phyloP scores from a whole-genome alignment of 1,140 invertebrate genomes.

The Holotrichia oblita region DNA sequence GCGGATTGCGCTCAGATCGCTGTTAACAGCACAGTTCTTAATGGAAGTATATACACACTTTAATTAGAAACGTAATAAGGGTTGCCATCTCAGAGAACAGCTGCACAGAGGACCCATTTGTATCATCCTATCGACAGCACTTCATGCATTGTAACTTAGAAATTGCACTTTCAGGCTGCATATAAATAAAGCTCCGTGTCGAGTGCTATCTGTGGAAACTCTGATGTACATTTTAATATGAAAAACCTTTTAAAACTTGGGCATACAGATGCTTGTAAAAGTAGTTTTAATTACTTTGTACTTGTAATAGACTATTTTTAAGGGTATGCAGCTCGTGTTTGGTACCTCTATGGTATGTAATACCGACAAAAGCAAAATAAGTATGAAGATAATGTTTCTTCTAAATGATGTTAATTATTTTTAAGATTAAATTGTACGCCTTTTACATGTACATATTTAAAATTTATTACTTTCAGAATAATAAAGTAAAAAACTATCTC shows the following conservation, averaged over 20 bases:
- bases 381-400: neutral
- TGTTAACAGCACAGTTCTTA: neutral
- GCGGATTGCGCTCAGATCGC: too few species aligned
- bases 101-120: neutral
- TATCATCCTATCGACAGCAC: slow-evolving; percentile 18
- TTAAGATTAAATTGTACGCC: neutral
- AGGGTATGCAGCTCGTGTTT: neutral
- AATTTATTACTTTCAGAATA: too few species aligned
- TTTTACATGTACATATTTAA: neutral
- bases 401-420: neutral
- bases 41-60: neutral
- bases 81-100: neutral
- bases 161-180: slow-evolving; percentile 11
- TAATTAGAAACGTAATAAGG: neutral
- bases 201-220: slow-evolving; percentile 15
- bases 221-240: slow-evolving; percentile 27
- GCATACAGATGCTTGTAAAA: neutral
- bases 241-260: slow-evolving; percentile 13
- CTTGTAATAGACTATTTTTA: neutral
- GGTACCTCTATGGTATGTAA: neutral
- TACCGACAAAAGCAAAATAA: neutral
- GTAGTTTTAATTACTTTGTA: slow-evolving; percentile 32
- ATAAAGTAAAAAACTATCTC: too few species aligned
- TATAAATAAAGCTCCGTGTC: slow-evolving; percentile 4
- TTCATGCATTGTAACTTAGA: slow-evolving; percentile 18